Percentiles rank a stretch among this genome's conserved stretches.
Evolutionary conservation across 2,797 vertebrate genomes (phyloP).

Genomic region (Margarornis squamiger): DNA sequence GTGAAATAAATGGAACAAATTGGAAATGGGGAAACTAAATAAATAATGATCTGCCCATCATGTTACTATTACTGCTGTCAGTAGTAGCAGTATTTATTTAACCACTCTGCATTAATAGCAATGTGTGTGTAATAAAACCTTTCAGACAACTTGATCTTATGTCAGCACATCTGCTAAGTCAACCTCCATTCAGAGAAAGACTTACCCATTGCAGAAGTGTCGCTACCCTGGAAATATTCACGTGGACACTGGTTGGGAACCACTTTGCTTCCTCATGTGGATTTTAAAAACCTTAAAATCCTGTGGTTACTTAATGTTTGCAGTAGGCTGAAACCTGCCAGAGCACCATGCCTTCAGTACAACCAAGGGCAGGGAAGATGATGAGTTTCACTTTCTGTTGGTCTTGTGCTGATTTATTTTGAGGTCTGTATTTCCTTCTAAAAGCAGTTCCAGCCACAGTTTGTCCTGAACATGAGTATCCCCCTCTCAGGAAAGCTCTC

Average conservation of each 20-base stretch:
- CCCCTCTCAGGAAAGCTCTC: not conserved
- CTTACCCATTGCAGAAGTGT: not conserved
- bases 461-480: not conserved
- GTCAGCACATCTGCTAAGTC: not conserved
- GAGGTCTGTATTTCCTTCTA: not conserved
- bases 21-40: conserved; percentile 3
- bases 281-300: not conserved
- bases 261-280: not conserved
- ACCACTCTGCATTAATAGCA: not conserved
- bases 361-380: not conserved
- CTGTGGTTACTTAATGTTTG: not conserved
- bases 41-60: conserved; percentile 21
- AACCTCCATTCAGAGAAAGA: not conserved
- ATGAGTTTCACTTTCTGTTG: not conserved
- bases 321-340: not conserved
- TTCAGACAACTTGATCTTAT: not conserved
- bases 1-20: conserved; percentile 40
- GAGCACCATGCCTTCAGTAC: not conserved
- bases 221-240: not conserved
- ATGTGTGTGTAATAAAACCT: not conserved
- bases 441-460: not conserved
- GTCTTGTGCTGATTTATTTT: not conserved
- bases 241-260: not conserved
- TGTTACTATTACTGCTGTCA: not conserved
- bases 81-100: not conserved